A percentile compares a stretch with the other conserved stretches of the same genome.
Evolutionary conservation across 2,888 invertebrate species (phyloP).

Genomic region (Mesochorus sp.): DNA sequence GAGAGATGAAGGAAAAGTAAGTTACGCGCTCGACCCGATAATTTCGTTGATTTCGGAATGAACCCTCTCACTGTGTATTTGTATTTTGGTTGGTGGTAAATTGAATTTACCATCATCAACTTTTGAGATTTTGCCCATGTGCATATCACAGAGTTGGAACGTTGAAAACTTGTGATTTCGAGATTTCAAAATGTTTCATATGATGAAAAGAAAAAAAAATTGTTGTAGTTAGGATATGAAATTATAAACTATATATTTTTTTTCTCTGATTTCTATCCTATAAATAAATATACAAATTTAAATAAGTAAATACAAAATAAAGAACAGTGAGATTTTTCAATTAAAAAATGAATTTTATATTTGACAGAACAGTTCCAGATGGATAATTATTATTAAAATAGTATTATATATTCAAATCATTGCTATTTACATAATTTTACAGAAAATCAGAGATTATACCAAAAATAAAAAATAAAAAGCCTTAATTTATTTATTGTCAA

Average conservation of each 20-base stretch:
- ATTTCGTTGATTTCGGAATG: constrained; percentile 40
- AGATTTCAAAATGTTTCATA: not conserved
- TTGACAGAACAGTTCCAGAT: no score
- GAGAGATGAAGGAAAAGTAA: constrained; percentile 33
- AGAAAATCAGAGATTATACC: not conserved
- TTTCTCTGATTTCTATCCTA: no score
- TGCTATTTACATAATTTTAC: no score
- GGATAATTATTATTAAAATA: no score
- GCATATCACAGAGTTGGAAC: not conserved
- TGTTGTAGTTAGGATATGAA: not conserved
- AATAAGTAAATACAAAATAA: no score
- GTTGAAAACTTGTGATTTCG: not conserved
- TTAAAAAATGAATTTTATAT: no score
- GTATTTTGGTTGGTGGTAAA: not conserved
- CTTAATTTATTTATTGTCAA: not conserved
- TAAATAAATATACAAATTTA: no score
- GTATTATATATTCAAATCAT: no score
- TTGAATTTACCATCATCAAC: constrained; percentile 21
- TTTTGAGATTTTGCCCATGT: constrained; percentile 26
- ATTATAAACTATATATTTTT: no score
- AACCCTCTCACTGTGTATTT: constrained; percentile 6
- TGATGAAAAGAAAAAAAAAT: not conserved
- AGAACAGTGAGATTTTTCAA: no score
- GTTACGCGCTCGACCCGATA: constrained; percentile 15
- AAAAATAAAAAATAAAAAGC: not conserved